These are phyloP conservation scores for Phortica variegata DNA, from an alignment of 1,140 invertebrate species.

Conservation along the genomic window DNA sequence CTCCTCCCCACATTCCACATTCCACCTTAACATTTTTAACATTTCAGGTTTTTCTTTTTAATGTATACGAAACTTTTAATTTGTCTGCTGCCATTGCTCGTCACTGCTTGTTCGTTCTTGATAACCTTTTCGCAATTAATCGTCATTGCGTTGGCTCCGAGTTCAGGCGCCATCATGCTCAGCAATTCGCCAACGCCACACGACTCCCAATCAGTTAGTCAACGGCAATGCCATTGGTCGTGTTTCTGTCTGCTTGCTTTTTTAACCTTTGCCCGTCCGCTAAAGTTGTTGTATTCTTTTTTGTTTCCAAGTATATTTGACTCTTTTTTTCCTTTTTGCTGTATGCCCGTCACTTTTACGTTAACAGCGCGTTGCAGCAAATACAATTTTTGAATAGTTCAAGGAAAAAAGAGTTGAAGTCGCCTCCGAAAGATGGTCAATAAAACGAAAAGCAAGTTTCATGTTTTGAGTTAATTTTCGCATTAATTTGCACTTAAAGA, in stretches of 20 bases:
- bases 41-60: conserved; percentile 26
- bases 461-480: too few relatives aligned
- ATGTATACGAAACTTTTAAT: conserved; percentile 26
- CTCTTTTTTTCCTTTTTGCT: too few relatives aligned
- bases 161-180: not conserved
- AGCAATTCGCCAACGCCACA: conserved; percentile 1
- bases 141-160: conserved; percentile 39
- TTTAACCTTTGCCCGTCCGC: conserved; percentile 49
- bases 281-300: conserved; percentile 48
- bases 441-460: too few relatives aligned
- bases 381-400: too few relatives aligned
- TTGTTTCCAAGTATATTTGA: too few relatives aligned
- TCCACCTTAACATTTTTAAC: not conserved
- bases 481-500: too few relatives aligned
- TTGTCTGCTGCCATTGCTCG: conserved; percentile 33
- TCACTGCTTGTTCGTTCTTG: too few relatives aligned
- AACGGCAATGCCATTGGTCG: conserved; percentile 27
- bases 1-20: not conserved
- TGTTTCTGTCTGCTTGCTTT: conserved; percentile 25
- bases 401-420: too few relatives aligned
- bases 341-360: too few relatives aligned
- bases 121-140: conserved; percentile 39
- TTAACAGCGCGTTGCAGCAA: too few relatives aligned
- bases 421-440: too few relatives aligned
- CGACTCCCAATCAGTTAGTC: too few relatives aligned